Percentiles rank a stretch among this genome's conserved stretches.
Conservation (phyloP, 2,888 invertebrate species). For the Gastracanthus pulcherrimus region DNA sequence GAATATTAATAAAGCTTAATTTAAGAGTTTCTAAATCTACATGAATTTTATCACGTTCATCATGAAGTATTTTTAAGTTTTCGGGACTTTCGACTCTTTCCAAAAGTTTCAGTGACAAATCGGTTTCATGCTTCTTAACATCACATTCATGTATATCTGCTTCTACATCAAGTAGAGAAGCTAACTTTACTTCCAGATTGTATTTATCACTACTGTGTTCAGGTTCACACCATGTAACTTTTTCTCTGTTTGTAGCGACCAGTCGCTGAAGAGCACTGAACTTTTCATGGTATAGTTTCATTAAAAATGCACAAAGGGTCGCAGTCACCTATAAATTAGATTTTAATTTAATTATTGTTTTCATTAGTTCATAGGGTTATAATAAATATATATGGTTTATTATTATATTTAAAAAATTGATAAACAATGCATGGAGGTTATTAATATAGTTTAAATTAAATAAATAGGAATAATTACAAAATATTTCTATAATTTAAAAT, state of each 20-base stretch:
- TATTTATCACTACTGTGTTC: slow-evolving; percentile 94
- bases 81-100: slow-evolving; percentile 87
- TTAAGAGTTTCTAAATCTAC: slow-evolving; percentile 86
- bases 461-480: neutral
- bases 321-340: slow-evolving; percentile 79
- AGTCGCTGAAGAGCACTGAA: slow-evolving; percentile 89
- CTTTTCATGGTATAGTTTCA: slow-evolving; percentile 92
- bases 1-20: slow-evolving; percentile 84
- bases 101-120: slow-evolving; percentile 85
- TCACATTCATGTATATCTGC: slow-evolving; percentile 86
- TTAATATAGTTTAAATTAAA: too few species aligned
- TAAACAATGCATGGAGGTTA: too few species aligned
- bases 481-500: neutral
- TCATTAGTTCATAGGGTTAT: too few species aligned
- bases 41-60: slow-evolving; percentile 85
- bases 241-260: slow-evolving; percentile 90
- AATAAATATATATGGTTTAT: too few species aligned
- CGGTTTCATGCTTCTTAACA: slow-evolving; percentile 83
- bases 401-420: too few species aligned
- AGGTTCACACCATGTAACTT: slow-evolving; percentile 94
- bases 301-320: slow-evolving; percentile 88
- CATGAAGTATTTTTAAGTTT: slow-evolving; percentile 82
- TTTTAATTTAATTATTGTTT: too few species aligned
- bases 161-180: slow-evolving; percentile 87
- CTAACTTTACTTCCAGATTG: slow-evolving; percentile 93